Percentiles rank a stretch among this genome's conserved stretches.
These are phyloP conservation scores for Myotis yumanensis DNA, from an alignment of 2,113 vertebrate species.

Conservation along the genomic window DNA sequence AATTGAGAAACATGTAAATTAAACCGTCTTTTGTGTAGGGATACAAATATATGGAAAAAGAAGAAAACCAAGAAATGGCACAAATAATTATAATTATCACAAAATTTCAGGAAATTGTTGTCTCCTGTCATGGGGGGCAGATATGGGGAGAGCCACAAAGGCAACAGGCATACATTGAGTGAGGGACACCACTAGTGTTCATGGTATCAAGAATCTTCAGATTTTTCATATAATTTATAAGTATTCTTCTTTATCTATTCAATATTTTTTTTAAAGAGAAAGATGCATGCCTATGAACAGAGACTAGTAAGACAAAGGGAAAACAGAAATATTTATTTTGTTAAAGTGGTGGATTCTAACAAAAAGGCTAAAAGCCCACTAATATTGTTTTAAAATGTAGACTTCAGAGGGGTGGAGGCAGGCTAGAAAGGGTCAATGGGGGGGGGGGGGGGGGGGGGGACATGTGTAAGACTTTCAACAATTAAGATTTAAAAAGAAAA, in stretches of 20 bases:
- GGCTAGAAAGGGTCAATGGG: too few species aligned
- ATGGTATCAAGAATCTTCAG: neutral
- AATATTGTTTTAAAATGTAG: neutral
- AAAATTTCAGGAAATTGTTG: neutral
- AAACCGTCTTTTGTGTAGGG: neutral
- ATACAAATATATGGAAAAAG: neutral
- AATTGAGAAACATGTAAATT: neutral
- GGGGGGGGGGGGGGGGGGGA: too few species aligned
- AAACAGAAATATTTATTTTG: neutral
- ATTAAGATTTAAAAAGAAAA: too few species aligned
- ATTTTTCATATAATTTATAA: neutral
- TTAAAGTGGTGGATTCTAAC: neutral
- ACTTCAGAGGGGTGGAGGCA: neutral
- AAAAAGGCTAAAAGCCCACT: neutral
- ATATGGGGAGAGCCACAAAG: neutral
- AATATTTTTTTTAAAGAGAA: neutral
- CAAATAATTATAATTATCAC: neutral
- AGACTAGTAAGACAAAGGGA: neutral
- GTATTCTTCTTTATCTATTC: slow-evolving; percentile 5
- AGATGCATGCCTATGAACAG: neutral
- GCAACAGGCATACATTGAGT: neutral
- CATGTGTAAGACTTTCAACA: too few species aligned
- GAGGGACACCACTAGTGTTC: neutral
- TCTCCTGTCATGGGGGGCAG: neutral
- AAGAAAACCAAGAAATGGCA: neutral